Evolutionary conservation across 2,113 vertebrate genomes (phyloP).

Genomic region (Zeus faber): DNA sequence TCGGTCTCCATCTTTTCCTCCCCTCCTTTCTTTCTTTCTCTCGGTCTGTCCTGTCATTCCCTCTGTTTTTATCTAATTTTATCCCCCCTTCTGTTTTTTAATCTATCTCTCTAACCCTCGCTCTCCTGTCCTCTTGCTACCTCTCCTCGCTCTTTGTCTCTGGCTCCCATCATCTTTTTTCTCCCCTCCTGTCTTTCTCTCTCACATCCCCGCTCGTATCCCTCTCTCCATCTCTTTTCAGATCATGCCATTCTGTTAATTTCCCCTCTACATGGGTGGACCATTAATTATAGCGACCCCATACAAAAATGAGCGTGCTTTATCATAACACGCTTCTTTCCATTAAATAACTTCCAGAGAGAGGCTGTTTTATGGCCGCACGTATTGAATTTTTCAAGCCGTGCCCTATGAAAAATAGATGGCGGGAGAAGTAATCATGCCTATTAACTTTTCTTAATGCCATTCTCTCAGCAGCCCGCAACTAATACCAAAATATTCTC

Average conservation of each 20-base stretch:
- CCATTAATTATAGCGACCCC: conserved; percentile 27
- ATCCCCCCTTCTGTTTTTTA: not conserved
- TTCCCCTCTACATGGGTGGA: conserved; percentile 7
- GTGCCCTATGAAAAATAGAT: conserved; percentile 15
- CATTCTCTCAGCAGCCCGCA: not conserved
- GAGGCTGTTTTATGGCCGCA: conserved; percentile 2
- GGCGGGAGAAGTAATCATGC: conserved; percentile 13
- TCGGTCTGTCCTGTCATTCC: not conserved
- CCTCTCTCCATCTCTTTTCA: not conserved
- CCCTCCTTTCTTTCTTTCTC: not conserved
- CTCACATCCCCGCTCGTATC: not conserved
- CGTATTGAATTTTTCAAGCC: conserved; percentile 19
- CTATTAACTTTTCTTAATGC: conserved; percentile 36
- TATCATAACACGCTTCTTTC: conserved; percentile 25
- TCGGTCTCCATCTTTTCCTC: no score
- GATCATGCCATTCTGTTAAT: not conserved
- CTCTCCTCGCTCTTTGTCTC: not conserved
- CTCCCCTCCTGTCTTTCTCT: not conserved
- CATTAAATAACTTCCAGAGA: conserved; percentile 21
- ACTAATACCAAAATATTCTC: conserved; percentile 2
- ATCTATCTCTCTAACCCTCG: not conserved
- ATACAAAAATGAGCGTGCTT: conserved; percentile 8
- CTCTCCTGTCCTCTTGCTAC: not conserved
- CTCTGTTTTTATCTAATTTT: not conserved
- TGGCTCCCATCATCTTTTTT: not conserved